Percentiles rank a stretch among this genome's conserved stretches.
These are phyloP conservation scores for Gracilinanus agilis DNA, from an alignment of 2,113 vertebrate genomes.

Conservation along the genomic window DNA sequence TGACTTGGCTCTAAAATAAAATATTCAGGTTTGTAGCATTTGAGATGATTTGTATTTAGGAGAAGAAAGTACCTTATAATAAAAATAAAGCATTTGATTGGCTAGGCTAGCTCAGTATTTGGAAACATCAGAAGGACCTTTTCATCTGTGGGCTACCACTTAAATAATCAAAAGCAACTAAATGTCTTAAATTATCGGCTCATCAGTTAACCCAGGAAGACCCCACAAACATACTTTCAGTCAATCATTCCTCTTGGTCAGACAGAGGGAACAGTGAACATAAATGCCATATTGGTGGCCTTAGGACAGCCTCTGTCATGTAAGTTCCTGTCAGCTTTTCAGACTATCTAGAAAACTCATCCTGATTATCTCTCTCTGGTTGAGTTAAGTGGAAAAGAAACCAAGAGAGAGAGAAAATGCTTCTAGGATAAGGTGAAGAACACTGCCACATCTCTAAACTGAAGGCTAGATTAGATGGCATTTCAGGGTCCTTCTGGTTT, in stretches of 20 bases:
- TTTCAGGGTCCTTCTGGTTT: neutral
- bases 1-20: slow-evolving; percentile 56
- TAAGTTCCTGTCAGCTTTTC: neutral
- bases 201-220: neutral
- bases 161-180: slow-evolving; percentile 19
- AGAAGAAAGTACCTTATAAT: slow-evolving; percentile 32
- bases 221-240: neutral
- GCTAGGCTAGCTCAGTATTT: neutral
- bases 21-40: slow-evolving; percentile 32
- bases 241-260: neutral
- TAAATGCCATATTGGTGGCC: too few species aligned
- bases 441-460: neutral
- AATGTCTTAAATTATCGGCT: neutral
- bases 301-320: neutral
- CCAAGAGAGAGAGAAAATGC: neutral
- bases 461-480: neutral
- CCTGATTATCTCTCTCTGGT: neutral
- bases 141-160: slow-evolving; percentile 5
- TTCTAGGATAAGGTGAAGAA: neutral
- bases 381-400: neutral
- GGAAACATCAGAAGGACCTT: slow-evolving; percentile 2
- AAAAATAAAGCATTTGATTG: slow-evolving; percentile 31
- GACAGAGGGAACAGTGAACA: neutral
- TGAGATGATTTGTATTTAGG: slow-evolving; percentile 30
- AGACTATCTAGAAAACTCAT: neutral